phyloP scores from a whole-genome alignment of 2,797 vertebrate species.

The Pseudochaenichthys georgianus region DNA sequence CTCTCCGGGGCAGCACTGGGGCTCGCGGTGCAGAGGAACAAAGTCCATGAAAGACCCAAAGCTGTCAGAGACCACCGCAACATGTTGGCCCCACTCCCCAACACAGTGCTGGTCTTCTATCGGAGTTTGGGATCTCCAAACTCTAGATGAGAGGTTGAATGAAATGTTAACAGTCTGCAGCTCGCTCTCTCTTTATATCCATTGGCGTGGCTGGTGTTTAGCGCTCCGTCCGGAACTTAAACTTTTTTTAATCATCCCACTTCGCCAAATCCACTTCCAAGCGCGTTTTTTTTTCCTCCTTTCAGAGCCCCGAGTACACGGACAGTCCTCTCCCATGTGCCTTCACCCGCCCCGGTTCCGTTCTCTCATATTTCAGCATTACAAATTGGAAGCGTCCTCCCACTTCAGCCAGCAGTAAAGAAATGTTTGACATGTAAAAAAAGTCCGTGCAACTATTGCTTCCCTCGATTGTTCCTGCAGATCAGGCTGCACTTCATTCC shows the following conservation, averaged over 20 bases:
- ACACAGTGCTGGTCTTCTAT: constrained; percentile 27
- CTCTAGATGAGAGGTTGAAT: constrained; percentile 46
- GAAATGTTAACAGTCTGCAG: constrained; percentile 39
- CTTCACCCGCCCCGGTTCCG: constrained; percentile 82
- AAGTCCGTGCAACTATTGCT: constrained; percentile 32
- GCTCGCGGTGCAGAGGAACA: constrained; percentile 77
- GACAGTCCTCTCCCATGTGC: constrained; percentile 82
- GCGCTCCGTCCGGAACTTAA: constrained; percentile 60
- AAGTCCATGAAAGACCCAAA: constrained; percentile 78
- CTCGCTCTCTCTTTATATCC: constrained; percentile 51
- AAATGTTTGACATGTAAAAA: constrained; percentile 43
- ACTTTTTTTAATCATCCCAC: constrained; percentile 75
- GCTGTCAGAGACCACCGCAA: constrained; percentile 67
- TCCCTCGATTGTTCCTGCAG: constrained; percentile 21
- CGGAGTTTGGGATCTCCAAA: constrained; percentile 39
- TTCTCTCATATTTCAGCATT: constrained; percentile 87
- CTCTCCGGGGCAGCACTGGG: constrained; percentile 76
- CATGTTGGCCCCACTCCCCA: constrained; percentile 68
- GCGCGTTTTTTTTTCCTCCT: constrained; percentile 41
- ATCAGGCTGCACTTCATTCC: constrained; percentile 62
- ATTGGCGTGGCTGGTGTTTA: constrained; percentile 64
- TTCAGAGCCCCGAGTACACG: constrained; percentile 71
- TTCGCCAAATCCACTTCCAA: constrained; percentile 65
- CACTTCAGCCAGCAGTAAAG: constrained; percentile 65
- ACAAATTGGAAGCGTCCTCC: constrained; percentile 80